Conservation (phyloP, 2,113 vertebrate genomes). For the Rallus limicola region DNA sequence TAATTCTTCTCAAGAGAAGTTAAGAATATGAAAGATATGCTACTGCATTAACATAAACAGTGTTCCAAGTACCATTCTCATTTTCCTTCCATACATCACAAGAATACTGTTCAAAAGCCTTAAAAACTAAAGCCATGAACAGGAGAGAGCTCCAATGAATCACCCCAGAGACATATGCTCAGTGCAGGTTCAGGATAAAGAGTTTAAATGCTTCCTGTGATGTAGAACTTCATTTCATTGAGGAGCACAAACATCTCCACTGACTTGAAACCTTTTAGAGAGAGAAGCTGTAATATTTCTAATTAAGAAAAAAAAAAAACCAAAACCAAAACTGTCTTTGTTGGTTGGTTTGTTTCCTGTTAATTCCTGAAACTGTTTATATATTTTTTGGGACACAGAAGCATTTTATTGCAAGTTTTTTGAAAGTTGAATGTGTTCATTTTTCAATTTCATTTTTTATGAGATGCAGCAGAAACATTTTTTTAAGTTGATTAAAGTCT, state of each 20-base stretch:
- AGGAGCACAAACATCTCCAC: neutral
- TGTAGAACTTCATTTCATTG: neutral
- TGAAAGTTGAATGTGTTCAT: neutral
- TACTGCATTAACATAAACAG: neutral
- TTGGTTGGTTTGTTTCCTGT: neutral
- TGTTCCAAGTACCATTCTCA: neutral
- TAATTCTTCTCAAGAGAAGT: neutral
- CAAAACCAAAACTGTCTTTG: no score
- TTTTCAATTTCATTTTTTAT: neutral
- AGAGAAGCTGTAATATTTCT: neutral
- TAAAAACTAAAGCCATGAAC: neutral
- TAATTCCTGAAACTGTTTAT: neutral
- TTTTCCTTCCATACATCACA: neutral
- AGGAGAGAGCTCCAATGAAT: neutral
- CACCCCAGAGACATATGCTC: neutral
- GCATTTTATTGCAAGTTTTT: neutral
- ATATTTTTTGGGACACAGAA: neutral
- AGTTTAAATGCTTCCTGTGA: neutral
- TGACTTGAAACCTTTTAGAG: neutral
- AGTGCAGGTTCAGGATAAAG: neutral
- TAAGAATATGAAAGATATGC: accelerated
- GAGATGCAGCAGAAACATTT: neutral
- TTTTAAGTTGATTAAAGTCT: neutral
- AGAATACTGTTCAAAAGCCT: neutral
- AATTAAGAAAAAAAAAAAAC: neutral